Conservation (phyloP, 2,113 vertebrate species). For the Acrocephalus arundinaceus region DNA sequence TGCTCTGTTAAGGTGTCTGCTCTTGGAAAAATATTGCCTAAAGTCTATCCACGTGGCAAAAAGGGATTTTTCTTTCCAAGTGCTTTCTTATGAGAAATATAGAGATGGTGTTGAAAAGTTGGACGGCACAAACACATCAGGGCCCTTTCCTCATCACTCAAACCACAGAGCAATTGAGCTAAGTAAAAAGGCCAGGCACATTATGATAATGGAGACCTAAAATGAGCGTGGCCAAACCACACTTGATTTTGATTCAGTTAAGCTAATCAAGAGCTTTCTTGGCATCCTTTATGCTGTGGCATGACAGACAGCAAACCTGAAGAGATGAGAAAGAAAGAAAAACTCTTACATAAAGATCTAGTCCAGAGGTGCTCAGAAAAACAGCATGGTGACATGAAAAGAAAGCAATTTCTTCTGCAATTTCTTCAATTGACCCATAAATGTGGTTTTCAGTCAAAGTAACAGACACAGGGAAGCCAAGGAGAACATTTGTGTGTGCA, state of each 20-base stretch:
- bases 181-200: neutral
- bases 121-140: neutral
- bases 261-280: neutral
- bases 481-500: neutral
- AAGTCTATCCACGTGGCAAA: neutral
- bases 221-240: neutral
- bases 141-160: slow-evolving; percentile 7
- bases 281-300: neutral
- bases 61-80: neutral
- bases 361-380: neutral
- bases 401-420: neutral
- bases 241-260: slow-evolving; percentile 18
- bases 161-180: slow-evolving; percentile 16
- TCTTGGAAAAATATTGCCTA: neutral
- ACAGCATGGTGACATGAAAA: neutral
- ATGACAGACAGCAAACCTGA: neutral
- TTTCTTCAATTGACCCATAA: neutral
- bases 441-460: neutral
- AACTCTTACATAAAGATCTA: neutral
- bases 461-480: neutral
- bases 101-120: neutral
- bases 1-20: neutral
- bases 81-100: neutral
- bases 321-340: neutral
- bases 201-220: slow-evolving; percentile 8